These are phyloP conservation scores for Trichomalopsis sarcophagae DNA, from an alignment of 1,140 invertebrate species.

Conservation along the genomic window DNA sequence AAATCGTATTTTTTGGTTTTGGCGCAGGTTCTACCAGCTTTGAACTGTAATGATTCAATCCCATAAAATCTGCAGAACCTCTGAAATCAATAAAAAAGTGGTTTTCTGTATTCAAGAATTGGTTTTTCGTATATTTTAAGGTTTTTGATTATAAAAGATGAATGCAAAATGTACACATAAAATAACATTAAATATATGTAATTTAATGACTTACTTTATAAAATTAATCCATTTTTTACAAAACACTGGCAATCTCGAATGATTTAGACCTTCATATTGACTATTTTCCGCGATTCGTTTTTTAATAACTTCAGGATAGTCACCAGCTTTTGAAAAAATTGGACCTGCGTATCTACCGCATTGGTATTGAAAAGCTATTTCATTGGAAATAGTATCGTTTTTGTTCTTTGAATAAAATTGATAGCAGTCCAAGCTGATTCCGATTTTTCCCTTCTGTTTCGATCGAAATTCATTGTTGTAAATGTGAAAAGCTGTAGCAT, in stretches of 20 bases:
- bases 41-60: conserved; percentile 78
- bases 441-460: conserved; percentile 75
- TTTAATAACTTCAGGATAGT: conserved; percentile 78
- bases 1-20: conserved; percentile 55
- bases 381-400: conserved; percentile 52
- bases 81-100: conserved; percentile 18
- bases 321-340: conserved; percentile 76
- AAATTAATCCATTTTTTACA: conserved; percentile 70
- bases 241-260: conserved; percentile 76
- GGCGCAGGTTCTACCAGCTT: conserved; percentile 55
- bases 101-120: too few species aligned
- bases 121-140: too few species aligned
- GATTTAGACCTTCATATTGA: conserved; percentile 71
- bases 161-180: too few species aligned
- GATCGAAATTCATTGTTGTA: conserved; percentile 79
- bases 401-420: conserved; percentile 50
- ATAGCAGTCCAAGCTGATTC: conserved; percentile 44
- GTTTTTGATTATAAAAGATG: too few species aligned
- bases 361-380: conserved; percentile 66
- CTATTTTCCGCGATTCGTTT: conserved; percentile 75
- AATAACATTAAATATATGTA: neutral
- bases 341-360: conserved; percentile 80
- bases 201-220: conserved; percentile 58
- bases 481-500: conserved; percentile 69
- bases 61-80: conserved; percentile 76